These are phyloP conservation scores for Baryphthengus martii DNA, from an alignment of 2,113 vertebrate species.

Conservation along the genomic window DNA sequence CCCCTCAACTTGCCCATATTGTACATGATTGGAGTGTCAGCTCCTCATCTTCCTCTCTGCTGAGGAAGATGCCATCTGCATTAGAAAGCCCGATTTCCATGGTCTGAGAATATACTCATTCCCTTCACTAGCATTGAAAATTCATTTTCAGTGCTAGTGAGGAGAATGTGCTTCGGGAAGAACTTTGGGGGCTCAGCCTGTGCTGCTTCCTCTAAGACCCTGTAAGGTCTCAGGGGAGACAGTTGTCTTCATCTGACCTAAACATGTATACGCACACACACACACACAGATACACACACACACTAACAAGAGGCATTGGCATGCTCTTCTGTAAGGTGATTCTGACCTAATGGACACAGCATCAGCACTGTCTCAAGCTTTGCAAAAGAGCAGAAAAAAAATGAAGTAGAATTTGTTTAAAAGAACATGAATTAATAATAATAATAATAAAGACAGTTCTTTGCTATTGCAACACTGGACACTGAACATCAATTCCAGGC, in stretches of 20 bases:
- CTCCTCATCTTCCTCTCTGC: not conserved
- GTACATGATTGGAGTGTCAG: not conserved
- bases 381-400: not conserved
- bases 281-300: not conserved
- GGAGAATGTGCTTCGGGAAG: too few species aligned
- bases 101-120: not conserved
- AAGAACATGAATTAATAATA: not conserved
- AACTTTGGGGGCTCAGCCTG: not conserved
- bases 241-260: not conserved
- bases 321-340: not conserved
- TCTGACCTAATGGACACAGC: not conserved
- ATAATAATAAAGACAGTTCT: not conserved
- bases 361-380: not conserved
- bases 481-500: not conserved
- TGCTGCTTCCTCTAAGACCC: not conserved
- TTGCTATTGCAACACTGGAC: not conserved
- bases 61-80: not conserved
- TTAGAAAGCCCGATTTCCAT: not conserved
- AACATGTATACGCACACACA: not conserved
- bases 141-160: too few species aligned
- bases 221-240: not conserved
- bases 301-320: not conserved
- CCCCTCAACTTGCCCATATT: not conserved
- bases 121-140: not conserved
- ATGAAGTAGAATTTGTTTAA: not conserved